Percentiles rank a stretch among this genome's conserved stretches.
Conservation (phyloP, 1,140 invertebrate species). For the Drosophila punjabiensis region DNA sequence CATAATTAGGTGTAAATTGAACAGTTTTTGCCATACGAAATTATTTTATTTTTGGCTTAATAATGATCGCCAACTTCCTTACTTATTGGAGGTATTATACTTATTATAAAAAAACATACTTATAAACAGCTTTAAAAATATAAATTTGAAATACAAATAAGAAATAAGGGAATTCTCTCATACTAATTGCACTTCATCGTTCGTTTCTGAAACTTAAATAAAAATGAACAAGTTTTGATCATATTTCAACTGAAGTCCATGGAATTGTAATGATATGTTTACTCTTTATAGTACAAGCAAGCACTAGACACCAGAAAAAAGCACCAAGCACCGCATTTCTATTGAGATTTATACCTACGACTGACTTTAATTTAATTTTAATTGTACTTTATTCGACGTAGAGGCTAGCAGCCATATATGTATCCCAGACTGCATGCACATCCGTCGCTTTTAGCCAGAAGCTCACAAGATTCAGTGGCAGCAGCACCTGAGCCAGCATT, state of each 20-base stretch:
- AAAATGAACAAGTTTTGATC: background rate
- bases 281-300: background rate
- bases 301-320: slow-evolving; percentile 20
- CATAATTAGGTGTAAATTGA: background rate
- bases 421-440: slow-evolving; percentile 21
- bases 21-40: background rate
- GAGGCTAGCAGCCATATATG: slow-evolving; percentile 11
- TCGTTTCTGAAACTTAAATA: background rate
- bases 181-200: too few species aligned
- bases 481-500: slow-evolving; percentile 27
- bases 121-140: background rate
- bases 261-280: background rate
- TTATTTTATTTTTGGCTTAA: background rate
- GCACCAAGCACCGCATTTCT: slow-evolving; percentile 49
- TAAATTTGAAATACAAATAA: background rate
- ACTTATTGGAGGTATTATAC: background rate
- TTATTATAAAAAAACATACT: background rate
- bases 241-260: background rate
- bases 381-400: slow-evolving; percentile 70
- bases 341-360: slow-evolving; percentile 34
- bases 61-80: background rate
- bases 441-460: slow-evolving; percentile 15
- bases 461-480: slow-evolving; percentile 29
- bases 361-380: slow-evolving; percentile 58
- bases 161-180: background rate